A percentile compares a stretch with the other conserved stretches of the same genome.
Conservation (phyloP, 1,140 invertebrate genomes). For the Hetaerina americana region DNA sequence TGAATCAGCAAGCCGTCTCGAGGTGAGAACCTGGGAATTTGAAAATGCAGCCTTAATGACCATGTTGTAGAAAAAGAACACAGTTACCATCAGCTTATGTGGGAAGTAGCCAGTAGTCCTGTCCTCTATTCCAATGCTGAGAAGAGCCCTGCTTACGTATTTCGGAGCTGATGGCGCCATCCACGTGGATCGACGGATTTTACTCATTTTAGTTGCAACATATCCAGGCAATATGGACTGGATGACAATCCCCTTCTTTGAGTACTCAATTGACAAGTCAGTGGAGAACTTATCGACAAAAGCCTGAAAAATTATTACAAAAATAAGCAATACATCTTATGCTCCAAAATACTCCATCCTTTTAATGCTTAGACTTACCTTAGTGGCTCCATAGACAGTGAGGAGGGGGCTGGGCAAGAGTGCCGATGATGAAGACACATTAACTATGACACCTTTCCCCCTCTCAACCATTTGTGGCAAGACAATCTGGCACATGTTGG, state of each 20-base stretch:
- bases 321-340: not conserved
- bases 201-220: slow-evolving; percentile 88
- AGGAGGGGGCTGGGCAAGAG: slow-evolving; percentile 69
- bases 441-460: slow-evolving; percentile 77
- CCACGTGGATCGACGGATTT: slow-evolving; percentile 54
- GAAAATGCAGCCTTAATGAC: not conserved
- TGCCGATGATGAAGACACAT: slow-evolving; percentile 76
- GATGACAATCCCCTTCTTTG: slow-evolving; percentile 58
- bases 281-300: slow-evolving; percentile 76
- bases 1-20: no score
- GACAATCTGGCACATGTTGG: slow-evolving; percentile 69
- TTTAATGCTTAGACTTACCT: slow-evolving; percentile 55
- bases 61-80: not conserved
- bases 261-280: slow-evolving; percentile 67
- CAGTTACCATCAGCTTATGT: slow-evolving; percentile 48
- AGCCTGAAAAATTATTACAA: slow-evolving; percentile 33
- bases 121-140: slow-evolving; percentile 57
- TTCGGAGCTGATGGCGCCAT: slow-evolving; percentile 63
- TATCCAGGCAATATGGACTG: slow-evolving; percentile 79
- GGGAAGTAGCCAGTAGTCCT: slow-evolving; percentile 67
- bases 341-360: no score
- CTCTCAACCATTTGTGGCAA: slow-evolving; percentile 80
- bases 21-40: no score
- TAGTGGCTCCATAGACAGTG: slow-evolving; percentile 77
- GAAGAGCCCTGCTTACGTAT: slow-evolving; percentile 64